Evolutionary conservation across 2,113 vertebrate species (phyloP), one percentile per base, ranked within the genome.

Genomic region (Paedocypris sp.): DNA sequence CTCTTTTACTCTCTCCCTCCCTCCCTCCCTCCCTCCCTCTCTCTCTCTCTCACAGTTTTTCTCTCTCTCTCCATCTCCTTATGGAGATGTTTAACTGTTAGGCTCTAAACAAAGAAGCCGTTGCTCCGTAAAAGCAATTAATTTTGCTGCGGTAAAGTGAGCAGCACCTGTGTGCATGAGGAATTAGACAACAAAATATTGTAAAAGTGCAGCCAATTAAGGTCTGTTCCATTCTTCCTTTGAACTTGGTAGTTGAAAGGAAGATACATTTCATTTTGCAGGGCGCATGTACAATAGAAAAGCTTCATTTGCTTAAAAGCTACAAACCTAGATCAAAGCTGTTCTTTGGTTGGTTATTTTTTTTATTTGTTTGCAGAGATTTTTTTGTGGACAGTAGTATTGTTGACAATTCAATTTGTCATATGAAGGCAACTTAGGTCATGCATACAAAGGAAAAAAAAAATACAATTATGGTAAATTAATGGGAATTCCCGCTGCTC

Each of bases 141-240:
- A 70, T 57, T 70, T 50, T 2, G 28, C 51, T 60, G 49, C 33
- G 46, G 46, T 71, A 71, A 67, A 70, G 72, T 2, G 6, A 54
- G 66, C 70, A 71, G 67, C 71, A 79, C 73, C 73, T 77, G 69
- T 64, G 62, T 35, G 56, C 20, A 43, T 43, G 38, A 76, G 52
- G 59, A 75, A 64, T 82, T 77, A 80, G 57, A 72, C 32, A 60
- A 71, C 65, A 75, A 80, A 78, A 73, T 69, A 72, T 73, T 69
- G 62, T 69, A 73, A 75, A 73, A 71, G 60, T 60, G 4, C 46
- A 64, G 67, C 68, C 75, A 74, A 80, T 81, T 83, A 81, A 60
- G 1, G 0, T 38, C 18, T 49, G 62, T 60, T 61, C 7, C 56
- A 49, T 66, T 58, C 36, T 60, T 64, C 28, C 70, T 80, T 81